Evolutionary conservation across 1,140 invertebrate species (phyloP).

Genomic region (Ericerus pela): DNA sequence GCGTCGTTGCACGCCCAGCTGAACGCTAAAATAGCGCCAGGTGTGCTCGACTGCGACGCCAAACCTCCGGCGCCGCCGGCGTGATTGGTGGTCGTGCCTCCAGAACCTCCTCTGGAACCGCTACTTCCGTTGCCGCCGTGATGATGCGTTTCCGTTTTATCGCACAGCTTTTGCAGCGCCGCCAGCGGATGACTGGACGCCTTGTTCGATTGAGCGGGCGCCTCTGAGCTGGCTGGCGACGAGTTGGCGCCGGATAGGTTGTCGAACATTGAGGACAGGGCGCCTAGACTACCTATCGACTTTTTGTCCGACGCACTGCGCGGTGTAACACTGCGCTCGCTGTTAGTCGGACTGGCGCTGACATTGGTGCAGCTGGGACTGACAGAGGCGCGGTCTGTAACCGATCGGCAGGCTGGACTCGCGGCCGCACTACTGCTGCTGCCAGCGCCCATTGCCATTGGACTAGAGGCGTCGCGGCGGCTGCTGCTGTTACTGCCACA

Average conservation of each 20-base stretch:
- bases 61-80: slow-evolving; percentile 22
- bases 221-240: slow-evolving; percentile 28
- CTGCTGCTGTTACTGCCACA: slow-evolving; percentile 15
- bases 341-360: slow-evolving; percentile 49
- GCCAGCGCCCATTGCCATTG: slow-evolving; percentile 24
- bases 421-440: slow-evolving; percentile 31
- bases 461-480: neutral
- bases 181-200: slow-evolving; percentile 72
- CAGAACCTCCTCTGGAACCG: slow-evolving; percentile 22
- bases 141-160: slow-evolving; percentile 71
- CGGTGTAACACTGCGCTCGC: slow-evolving; percentile 55
- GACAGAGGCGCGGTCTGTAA: slow-evolving; percentile 29
- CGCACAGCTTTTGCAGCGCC: slow-evolving; percentile 83
- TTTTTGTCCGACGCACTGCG: slow-evolving; percentile 51
- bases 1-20: slow-evolving; percentile 89
- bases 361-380: slow-evolving; percentile 16
- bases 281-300: slow-evolving; percentile 54
- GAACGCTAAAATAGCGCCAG: slow-evolving; percentile 72
- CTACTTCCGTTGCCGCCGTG: slow-evolving; percentile 17
- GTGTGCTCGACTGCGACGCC: slow-evolving; percentile 38
- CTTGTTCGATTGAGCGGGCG: slow-evolving; percentile 40
- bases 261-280: slow-evolving; percentile 79
- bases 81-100: slow-evolving; percentile 22
- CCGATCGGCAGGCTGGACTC: slow-evolving; percentile 38
- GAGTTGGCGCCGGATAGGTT: slow-evolving; percentile 47